A percentile compares a stretch with the other conserved stretches of the same genome.
These are phyloP conservation scores for Polypedilum vanderplanki DNA, from an alignment of 1,140 invertebrate genomes.

Conservation along the genomic window DNA sequence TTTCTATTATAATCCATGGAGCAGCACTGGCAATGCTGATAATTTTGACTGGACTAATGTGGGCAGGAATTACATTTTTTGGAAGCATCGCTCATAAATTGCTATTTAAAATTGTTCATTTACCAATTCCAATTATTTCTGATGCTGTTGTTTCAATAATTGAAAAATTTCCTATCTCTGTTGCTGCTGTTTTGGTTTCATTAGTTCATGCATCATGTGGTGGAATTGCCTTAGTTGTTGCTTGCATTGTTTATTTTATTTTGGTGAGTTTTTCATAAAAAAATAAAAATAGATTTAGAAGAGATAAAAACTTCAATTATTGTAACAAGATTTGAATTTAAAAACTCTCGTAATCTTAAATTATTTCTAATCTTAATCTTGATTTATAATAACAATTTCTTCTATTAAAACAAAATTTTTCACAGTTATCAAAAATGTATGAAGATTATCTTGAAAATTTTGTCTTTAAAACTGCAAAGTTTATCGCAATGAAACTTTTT, in stretches of 20 bases:
- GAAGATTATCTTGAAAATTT: constrained; percentile 66
- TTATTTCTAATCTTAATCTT: constrained; percentile 30
- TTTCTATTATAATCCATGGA: constrained; percentile 32
- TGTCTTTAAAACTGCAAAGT: constrained; percentile 49
- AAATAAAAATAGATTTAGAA: too few species aligned
- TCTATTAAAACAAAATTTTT: constrained; percentile 37
- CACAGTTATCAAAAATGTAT: constrained; percentile 60
- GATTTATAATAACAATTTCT: constrained; percentile 30
- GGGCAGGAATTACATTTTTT: constrained; percentile 29
- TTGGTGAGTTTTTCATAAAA: constrained; percentile 47
- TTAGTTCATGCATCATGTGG: constrained; percentile 41
- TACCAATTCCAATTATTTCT: constrained; percentile 29
- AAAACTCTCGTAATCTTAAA: too few species aligned
- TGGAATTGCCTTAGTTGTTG: constrained; percentile 46
- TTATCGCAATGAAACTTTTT: constrained; percentile 43
- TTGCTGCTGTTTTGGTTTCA: constrained; percentile 40
- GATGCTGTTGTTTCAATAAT: constrained; percentile 29
- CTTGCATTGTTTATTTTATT: constrained; percentile 51
- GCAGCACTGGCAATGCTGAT: constrained; percentile 27
- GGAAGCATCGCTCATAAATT: constrained; percentile 30
- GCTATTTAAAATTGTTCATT: constrained; percentile 28
- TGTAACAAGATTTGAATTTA: too few species aligned
- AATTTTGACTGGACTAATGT: constrained; percentile 5
- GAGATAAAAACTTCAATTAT: too few species aligned
- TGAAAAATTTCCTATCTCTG: constrained; percentile 39